These are phyloP conservation scores for Sparus aurata DNA, from an alignment of 2,797 vertebrate species.

Conservation along the genomic window DNA sequence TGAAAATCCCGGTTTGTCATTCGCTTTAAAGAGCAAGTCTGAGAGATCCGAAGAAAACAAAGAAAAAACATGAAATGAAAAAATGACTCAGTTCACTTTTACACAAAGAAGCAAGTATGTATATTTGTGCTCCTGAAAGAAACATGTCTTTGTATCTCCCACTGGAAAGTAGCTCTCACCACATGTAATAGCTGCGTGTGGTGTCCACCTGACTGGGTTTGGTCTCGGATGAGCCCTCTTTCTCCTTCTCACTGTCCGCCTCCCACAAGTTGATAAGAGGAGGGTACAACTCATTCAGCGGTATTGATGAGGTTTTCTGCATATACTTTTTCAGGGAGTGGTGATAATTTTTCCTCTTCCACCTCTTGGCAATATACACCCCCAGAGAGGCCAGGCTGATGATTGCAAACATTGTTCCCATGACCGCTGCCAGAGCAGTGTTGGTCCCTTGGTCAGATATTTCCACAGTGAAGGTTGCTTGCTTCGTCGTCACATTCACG, in stretches of 20 bases:
- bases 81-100: constrained; percentile 81
- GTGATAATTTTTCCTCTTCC: constrained; percentile 98
- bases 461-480: constrained; percentile 88
- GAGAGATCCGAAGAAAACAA: constrained; percentile 70
- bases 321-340: constrained; percentile 99
- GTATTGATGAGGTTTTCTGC: constrained; percentile 99
- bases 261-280: constrained; percentile 99
- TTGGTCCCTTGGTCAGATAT: constrained; percentile 93
- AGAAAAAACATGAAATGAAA: constrained; percentile 74
- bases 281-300: constrained; percentile 96
- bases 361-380: constrained; percentile 92
- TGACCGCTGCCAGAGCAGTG: constrained; percentile 92
- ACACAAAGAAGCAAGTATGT: constrained; percentile 91
- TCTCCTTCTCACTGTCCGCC: constrained; percentile 96
- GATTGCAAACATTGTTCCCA: constrained; percentile 94
- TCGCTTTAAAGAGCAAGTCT: constrained; percentile 88
- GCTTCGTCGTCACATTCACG: constrained; percentile 96
- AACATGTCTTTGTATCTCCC: constrained; percentile 52
- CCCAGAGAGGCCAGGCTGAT: constrained; percentile 91
- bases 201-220: constrained; percentile 97
- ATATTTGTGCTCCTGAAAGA: constrained; percentile 91
- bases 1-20: constrained; percentile 84
- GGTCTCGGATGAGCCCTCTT: constrained; percentile 91
- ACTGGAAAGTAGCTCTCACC: constrained; percentile 85
- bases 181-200: constrained; percentile 99